Conservation (phyloP, 1,140 invertebrate genomes). For the Mercenaria mercenaria region DNA sequence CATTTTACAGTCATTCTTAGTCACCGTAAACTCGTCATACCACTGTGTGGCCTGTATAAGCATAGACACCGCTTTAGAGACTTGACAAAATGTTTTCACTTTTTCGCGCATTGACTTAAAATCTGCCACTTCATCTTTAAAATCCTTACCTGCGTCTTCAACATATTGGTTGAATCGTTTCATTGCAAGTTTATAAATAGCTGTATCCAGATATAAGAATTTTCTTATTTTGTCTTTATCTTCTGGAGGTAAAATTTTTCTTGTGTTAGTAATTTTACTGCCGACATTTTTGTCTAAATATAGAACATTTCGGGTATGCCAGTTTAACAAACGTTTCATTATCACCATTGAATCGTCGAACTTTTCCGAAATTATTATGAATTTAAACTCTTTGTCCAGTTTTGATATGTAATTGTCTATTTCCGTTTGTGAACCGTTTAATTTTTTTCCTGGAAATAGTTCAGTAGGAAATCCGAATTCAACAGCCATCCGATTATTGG, state of each 20-base stretch:
- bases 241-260: not conserved
- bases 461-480: constrained; percentile 69
- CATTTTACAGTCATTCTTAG: constrained; percentile 25
- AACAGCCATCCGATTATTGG: constrained; percentile 71
- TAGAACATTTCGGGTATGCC: constrained; percentile 69
- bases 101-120: constrained; percentile 19
- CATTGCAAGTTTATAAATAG: constrained; percentile 27
- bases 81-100: constrained; percentile 1
- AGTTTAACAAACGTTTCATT: constrained; percentile 67
- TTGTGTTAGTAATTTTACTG: not conserved
- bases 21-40: constrained; percentile 5
- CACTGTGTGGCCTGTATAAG: constrained; percentile 8
- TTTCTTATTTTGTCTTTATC: not conserved
- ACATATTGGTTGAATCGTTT: constrained; percentile 18
- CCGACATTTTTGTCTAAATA: constrained; percentile 66
- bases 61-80: not conserved
- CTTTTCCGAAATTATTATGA: constrained; percentile 70
- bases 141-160: not conserved
- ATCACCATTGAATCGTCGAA: constrained; percentile 74
- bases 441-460: constrained; percentile 11
- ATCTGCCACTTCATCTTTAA: not conserved
- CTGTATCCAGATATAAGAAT: constrained; percentile 32
- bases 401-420: constrained; percentile 59
- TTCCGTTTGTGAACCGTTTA: constrained; percentile 25
- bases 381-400: constrained; percentile 67